phyloP scores from a whole-genome alignment of 2,797 vertebrate genomes.

The Lepidocolaptes lacrymiger region DNA sequence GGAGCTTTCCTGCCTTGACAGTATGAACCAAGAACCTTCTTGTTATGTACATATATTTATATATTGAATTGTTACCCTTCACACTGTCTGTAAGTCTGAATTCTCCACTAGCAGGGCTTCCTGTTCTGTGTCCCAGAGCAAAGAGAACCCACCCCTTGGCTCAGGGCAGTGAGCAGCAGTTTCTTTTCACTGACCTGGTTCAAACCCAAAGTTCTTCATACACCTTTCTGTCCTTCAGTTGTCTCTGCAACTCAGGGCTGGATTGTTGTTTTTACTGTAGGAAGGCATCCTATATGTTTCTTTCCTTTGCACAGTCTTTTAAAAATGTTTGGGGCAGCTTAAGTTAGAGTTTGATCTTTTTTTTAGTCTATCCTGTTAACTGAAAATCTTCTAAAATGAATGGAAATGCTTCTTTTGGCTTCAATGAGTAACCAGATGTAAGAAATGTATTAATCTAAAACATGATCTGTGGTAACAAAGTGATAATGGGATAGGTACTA shows the following conservation, averaged over 20 bases:
- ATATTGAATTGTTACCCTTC: neutral
- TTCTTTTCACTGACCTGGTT: neutral
- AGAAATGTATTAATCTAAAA: neutral
- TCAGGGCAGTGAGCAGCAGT: neutral
- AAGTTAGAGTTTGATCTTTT: neutral
- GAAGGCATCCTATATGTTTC: neutral
- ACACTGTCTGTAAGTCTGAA: neutral
- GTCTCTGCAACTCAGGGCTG: neutral
- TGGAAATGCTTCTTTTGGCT: neutral
- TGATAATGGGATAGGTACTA: neutral
- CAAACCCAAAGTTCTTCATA: neutral
- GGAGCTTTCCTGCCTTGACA: neutral
- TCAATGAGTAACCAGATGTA: neutral
- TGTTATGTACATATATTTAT: neutral
- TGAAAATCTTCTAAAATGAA: neutral
- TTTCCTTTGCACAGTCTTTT: neutral
- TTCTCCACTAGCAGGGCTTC: neutral
- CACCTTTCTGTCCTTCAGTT: neutral
- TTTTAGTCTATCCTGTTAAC: neutral
- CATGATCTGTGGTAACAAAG: neutral
- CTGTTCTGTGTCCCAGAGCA: neutral
- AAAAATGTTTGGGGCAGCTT: neutral
- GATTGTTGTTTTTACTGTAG: neutral
- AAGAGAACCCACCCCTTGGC: neutral
- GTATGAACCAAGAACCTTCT: neutral